A percentile compares a stretch with the other conserved stretches of the same genome.
Conservation (phyloP, 2,113 vertebrate genomes). For the Pardalotus punctatus region DNA sequence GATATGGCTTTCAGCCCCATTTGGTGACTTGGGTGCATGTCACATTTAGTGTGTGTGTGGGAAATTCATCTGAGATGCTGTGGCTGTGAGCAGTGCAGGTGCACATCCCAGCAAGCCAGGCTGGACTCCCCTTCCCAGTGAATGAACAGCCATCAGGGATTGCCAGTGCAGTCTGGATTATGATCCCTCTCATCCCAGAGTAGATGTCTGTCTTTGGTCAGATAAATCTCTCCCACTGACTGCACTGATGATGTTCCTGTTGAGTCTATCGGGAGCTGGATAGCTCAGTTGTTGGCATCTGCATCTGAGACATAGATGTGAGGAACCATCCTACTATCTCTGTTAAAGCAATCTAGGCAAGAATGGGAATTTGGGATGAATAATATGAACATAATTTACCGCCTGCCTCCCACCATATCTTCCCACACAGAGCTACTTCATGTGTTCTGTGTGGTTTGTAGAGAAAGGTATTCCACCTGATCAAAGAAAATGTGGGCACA, state of each 20-base stretch:
- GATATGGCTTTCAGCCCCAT: neutral
- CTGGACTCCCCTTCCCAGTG: neutral
- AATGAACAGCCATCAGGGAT: neutral
- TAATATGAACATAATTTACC: neutral
- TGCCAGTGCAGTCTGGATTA: neutral
- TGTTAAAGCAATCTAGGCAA: neutral
- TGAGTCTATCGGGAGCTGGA: neutral
- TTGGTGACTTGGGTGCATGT: neutral
- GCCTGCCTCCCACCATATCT: neutral
- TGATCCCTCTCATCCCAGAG: neutral
- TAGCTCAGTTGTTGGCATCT: neutral
- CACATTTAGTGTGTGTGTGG: fast-evolving
- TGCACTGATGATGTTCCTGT: fast-evolving
- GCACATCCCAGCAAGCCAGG: neutral
- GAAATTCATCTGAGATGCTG: neutral
- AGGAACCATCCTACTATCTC: neutral
- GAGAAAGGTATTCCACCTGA: neutral
- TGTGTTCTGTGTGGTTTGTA: neutral
- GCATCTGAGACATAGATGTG: neutral
- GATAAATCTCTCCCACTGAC: neutral
- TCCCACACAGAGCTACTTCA: neutral
- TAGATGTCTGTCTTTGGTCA: neutral
- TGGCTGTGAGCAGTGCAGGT: neutral
- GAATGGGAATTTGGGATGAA: neutral
- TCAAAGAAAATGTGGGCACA: neutral